phyloP scores from a whole-genome alignment of 35 echinoderm and acorn worm genomes.

The Hemicentrotus pulcherrimus region DNA sequence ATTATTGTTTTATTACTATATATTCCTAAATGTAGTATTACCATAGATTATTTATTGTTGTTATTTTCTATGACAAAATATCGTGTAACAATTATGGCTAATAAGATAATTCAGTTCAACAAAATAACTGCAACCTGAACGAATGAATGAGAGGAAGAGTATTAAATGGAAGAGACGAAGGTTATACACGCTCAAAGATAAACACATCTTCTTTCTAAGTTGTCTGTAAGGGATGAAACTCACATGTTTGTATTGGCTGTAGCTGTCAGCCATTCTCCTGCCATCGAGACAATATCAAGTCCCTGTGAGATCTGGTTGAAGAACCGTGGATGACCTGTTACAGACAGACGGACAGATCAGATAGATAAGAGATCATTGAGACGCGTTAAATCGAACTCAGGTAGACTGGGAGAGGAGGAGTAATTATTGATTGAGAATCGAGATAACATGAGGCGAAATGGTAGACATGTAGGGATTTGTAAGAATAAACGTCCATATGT shows the following conservation, averaged over 20 bases:
- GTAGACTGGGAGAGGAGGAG: background rate
- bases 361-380: background rate
- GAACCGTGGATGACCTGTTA: slow-evolving; percentile 82
- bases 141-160: background rate
- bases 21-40: no score
- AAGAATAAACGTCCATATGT: background rate
- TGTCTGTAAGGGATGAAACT: slow-evolving; percentile 35
- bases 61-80: no score
- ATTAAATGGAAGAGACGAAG: background rate
- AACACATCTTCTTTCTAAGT: background rate
- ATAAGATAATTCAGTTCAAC: no score
- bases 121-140: background rate
- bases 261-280: slow-evolving; percentile 87
- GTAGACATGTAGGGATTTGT: background rate
- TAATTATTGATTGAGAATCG: background rate
- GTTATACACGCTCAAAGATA: background rate
- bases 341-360: background rate
- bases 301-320: slow-evolving; percentile 96
- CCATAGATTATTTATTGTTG: no score
- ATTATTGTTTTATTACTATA: no score
- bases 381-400: background rate
- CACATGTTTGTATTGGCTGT: slow-evolving; percentile 95
- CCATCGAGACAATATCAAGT: slow-evolving; percentile 84
- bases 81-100: no score
- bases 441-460: no score